A percentile compares a stretch with the other conserved stretches of the same genome.
Conservation (phyloP, 2,888 invertebrate species). For the Nephrotoma guestfalica region DNA sequence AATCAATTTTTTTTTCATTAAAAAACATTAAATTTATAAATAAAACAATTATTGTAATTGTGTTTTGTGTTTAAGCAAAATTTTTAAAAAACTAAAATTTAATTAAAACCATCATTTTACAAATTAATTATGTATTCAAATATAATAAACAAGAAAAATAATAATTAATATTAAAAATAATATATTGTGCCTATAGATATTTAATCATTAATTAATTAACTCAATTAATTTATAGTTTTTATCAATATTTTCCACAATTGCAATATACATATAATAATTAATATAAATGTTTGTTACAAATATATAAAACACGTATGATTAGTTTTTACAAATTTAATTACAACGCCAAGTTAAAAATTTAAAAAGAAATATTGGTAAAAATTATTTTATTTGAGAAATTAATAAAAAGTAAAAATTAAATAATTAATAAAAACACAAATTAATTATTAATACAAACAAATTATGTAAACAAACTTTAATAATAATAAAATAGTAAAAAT, state of each 20-base stretch:
- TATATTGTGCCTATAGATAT: constrained; percentile 2
- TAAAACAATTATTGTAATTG: not conserved
- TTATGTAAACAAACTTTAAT: not conserved
- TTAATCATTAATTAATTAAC: not conserved
- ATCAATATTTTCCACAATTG: not conserved
- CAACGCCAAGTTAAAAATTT: not conserved
- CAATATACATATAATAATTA: not conserved
- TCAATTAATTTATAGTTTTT: not conserved
- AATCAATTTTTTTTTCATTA: not conserved
- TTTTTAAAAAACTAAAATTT: not conserved
- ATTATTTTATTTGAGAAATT: not conserved
- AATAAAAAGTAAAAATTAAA: not conserved
- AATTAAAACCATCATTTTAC: not conserved
- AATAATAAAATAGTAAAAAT: not conserved
- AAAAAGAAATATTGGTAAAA: not conserved
- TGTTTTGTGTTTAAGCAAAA: constrained; percentile 1
- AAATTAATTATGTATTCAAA: not conserved
- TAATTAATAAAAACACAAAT: not conserved
- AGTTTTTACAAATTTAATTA: not conserved
- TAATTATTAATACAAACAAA: not conserved
- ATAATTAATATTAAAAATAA: not conserved
- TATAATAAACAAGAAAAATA: not conserved
- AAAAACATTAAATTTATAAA: not conserved
- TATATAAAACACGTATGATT: no score
- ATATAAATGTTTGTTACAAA: not conserved